Evolutionary conservation across 1,140 invertebrate genomes (phyloP).

Genomic region (Armadillidium nasatum): DNA sequence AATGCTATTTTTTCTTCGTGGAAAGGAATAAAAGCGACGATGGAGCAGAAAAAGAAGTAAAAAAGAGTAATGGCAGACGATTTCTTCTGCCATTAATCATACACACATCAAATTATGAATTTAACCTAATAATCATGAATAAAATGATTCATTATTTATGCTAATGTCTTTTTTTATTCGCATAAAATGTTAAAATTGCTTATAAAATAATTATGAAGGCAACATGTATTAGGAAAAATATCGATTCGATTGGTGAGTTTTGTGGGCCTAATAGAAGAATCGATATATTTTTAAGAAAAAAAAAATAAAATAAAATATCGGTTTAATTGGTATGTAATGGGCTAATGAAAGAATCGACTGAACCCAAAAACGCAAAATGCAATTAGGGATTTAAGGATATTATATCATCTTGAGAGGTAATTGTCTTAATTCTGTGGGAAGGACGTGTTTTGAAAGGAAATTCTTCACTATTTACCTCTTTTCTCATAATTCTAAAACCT

Average conservation of each 20-base stretch:
- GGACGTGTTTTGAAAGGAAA: constrained; percentile 3
- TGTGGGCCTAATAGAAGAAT: too few relatives aligned
- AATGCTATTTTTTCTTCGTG: background rate
- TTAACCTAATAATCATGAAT: constrained; percentile 12
- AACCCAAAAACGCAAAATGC: background rate
- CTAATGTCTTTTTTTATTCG: background rate
- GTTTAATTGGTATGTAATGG: background rate
- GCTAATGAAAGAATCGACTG: background rate
- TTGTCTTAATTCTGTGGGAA: background rate
- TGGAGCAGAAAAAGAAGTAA: too few relatives aligned
- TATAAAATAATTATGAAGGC: constrained; percentile 8
- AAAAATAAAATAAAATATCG: too few relatives aligned
- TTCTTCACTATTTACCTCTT: too few relatives aligned
- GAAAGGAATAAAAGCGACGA: too few relatives aligned
- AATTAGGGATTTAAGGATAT: background rate
- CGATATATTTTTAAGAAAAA: background rate
- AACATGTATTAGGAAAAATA: background rate
- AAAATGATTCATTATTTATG: constrained; percentile 7
- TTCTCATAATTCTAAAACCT: too few relatives aligned
- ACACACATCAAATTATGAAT: constrained; percentile 7
- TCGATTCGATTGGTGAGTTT: too few relatives aligned
- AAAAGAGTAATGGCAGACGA: background rate
- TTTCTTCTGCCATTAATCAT: constrained; percentile 7
- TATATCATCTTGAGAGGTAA: background rate
- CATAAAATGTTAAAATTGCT: constrained; percentile 2